Percentiles rank a stretch among this genome's conserved stretches.
Conservation (phyloP, 2,888 invertebrate species). For the Campoletis raptor region DNA sequence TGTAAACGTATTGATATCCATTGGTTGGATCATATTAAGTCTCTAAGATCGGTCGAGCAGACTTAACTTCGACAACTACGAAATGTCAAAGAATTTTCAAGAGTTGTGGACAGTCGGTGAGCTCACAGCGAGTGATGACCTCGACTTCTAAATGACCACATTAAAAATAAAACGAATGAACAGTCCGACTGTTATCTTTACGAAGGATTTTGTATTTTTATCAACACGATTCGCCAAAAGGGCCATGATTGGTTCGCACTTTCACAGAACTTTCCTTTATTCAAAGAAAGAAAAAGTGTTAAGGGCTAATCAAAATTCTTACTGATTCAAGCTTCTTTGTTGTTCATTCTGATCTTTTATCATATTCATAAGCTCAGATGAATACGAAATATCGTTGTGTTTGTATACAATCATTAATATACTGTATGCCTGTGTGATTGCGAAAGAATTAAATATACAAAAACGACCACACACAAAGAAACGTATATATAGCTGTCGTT, state of each 20-base stretch:
- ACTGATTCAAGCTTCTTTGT: conserved; percentile 13
- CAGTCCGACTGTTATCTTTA: neutral
- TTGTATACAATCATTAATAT: neutral
- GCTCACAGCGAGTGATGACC: conserved; percentile 27
- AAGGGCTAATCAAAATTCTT: neutral
- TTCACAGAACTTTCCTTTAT: neutral
- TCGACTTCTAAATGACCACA: conserved; percentile 36
- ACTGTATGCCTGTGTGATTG: conserved; percentile 3
- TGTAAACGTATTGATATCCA: neutral
- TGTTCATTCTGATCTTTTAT: conserved; percentile 38
- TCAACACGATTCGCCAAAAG: neutral
- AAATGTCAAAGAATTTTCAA: conserved; percentile 38
- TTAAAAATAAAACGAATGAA: conserved; percentile 13
- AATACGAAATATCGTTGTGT: conserved; percentile 56
- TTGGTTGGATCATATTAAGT: neutral
- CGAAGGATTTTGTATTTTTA: neutral
- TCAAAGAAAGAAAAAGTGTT: neutral
- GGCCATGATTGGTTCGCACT: neutral
- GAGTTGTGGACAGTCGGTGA: neutral
- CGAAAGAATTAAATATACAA: neutral
- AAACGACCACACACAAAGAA: neutral
- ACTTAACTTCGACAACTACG: conserved; percentile 11
- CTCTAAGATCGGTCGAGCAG: conserved; percentile 2
- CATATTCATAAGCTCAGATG: conserved; percentile 35
- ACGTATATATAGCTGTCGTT: neutral